Evolutionary conservation across 2,888 invertebrate genomes (phyloP), one percentile per base, ranked within the genome.

Genomic region (Sialis lutaria): DNA sequence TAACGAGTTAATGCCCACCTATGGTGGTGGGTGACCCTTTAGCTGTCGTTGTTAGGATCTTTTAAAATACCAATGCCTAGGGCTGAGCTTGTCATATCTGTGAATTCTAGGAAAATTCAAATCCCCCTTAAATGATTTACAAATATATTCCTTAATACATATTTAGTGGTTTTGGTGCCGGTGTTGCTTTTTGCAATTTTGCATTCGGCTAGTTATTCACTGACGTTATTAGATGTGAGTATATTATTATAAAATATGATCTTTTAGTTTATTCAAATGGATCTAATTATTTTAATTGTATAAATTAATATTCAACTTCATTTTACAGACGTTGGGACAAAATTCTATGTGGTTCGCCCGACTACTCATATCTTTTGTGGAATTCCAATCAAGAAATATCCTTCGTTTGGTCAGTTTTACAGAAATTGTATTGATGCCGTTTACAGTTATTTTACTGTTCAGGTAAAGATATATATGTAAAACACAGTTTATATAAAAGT

Each of bases 371-470:
- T 85, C 85, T 1, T 68, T 95, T 60, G 82, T 95, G 46, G 91
- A 93, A 69, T 82, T 84, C 60, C 90, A 95, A 64, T 88, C 93
- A 45, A 72, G 83, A 32, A 90, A 86, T 61, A 88, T 97, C 55
- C 73, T 97, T 52, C 80, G 91, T 58, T 77, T 89, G 49, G 86
- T 93, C 47, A 91, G 96, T 32, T 82, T 92, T 58, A 83, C 87
- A 0, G 98, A 98, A 71, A 95, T 98, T 55, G 76, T 91, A 51
- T 73, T 95, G 54, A 83, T 93, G 74, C 92, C 93, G 6, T 74
- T 87, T 54, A 73, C 83, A 30, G 73, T 83, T 30, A 60, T 90
- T 58, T 71, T 92, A 63, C 79, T 88, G 35, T 79, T 97, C 53
- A 75, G 81, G 93, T 96, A 70, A n/a, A n/a, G n/a, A n/a, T n/a